Base-by-base conservation (phyloP, 2,113 vertebrate species). In the Pipa parva region DNA sequence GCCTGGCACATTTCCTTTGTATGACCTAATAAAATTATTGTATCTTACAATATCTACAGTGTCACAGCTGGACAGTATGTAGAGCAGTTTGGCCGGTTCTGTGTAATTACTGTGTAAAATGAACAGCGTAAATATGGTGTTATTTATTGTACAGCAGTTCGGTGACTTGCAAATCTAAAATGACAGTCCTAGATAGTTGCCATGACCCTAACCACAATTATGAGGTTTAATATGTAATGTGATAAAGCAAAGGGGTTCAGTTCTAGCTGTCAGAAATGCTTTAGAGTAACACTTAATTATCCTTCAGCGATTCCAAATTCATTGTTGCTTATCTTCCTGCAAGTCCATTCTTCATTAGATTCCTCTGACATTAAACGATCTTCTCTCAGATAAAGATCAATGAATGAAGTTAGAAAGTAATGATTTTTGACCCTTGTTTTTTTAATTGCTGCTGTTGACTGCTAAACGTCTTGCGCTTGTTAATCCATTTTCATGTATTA, bases 261-360 rank as follows among this genome's bases (percentile, higher is more conserved):
- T 59, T 69, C 51, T 37, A 51, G 45, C 57, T 69, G 65, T 69
- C 65, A 60, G 46, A 28, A 52, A 51, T 20, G 31, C 57, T 69
- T 69, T 69, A 48, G 31, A 22, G 31, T 18, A 24, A 52, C 24
- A n/a, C 56, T 52, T 60, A 50, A 68, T 59, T 28, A 42, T 15
- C 13, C 45, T 42, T 7, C 65, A 52, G 21, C 17, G 56, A 27
- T 2, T 68, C 22, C 24, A 20, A 9, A 24, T 25, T 68, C 46
- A 49, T 24, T 68, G 56, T 68, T 31, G 21, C 15, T 33, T 3
- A 26, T 39, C 24, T 8, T 17, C 4, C 12, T 33, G 7, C 13
- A 20, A 15, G 24, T 42, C 18, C 7, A 3, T 37, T 17, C 13
- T 36, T 33, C 33, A 21, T 52, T 60, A 42, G n/a, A 42, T 59